Evolutionary conservation across 2,113 vertebrate genomes (phyloP).

Genomic region (Coturnix japonica): DNA sequence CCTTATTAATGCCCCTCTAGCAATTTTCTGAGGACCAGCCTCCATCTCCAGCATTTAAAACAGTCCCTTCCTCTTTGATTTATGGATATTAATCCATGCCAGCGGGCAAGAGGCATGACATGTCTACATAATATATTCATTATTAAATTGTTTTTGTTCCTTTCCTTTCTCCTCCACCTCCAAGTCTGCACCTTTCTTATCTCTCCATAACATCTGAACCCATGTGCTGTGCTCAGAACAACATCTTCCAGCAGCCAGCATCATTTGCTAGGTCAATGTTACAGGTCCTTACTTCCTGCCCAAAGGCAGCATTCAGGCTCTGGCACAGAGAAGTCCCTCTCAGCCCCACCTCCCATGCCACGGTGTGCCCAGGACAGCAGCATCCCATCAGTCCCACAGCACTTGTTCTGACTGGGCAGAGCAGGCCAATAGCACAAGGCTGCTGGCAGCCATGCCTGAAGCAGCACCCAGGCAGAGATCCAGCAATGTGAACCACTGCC

Average conservation of each 20-base stretch:
- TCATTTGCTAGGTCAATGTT: not conserved
- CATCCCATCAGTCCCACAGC: not conserved
- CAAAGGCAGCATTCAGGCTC: not conserved
- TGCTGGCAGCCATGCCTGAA: conserved; percentile 21
- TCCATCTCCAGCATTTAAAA: conserved; percentile 68
- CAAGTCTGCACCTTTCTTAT: not conserved
- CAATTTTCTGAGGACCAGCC: conserved; percentile 57
- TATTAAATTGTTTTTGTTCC: conserved; percentile 48
- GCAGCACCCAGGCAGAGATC: conserved; percentile 18
- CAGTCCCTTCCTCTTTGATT: conserved; percentile 66
- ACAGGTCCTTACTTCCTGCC: not conserved
- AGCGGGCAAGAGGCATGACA: conserved; percentile 56
- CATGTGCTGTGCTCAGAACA: not conserved
- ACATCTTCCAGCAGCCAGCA: not conserved
- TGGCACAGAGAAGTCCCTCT: not conserved
- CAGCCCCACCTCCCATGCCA: not conserved
- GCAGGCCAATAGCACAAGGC: not conserved
- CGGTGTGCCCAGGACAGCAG: not conserved
- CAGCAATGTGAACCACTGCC: not conserved
- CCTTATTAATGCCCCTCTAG: conserved; percentile 64
- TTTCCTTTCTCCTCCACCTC: conserved; percentile 1
- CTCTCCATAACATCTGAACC: not conserved
- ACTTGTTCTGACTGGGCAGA: not conserved
- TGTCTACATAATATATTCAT: conserved; percentile 60
- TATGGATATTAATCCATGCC: conserved; percentile 65